Percentiles rank a stretch among this genome's conserved stretches.
Evolutionary conservation across 2,888 invertebrate species (phyloP).

Genomic region (Celastrina argiolus): DNA sequence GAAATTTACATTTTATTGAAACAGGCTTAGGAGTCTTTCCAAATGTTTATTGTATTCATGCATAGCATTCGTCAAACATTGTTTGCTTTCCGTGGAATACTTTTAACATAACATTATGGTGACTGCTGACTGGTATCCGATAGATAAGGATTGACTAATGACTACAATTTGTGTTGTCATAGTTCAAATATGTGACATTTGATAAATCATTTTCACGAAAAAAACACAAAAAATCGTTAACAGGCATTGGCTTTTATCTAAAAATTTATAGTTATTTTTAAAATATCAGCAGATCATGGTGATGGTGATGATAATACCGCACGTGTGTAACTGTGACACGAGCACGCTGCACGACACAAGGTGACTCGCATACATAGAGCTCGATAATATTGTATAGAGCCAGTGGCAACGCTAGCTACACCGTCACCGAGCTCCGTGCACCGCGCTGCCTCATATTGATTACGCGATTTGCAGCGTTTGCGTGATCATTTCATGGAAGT

Average conservation of each 20-base stretch:
- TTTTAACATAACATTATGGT: neutral
- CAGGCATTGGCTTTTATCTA: neutral
- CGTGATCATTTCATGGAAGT: constrained; percentile 10
- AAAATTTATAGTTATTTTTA: neutral
- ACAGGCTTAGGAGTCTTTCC: neutral
- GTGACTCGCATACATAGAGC: constrained; percentile 1
- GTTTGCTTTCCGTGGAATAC: neutral
- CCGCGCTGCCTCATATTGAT: constrained; percentile 5
- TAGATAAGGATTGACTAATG: neutral
- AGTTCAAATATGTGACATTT: neutral
- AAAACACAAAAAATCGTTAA: neutral
- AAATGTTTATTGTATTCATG: constrained; percentile 4
- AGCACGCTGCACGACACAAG: neutral
- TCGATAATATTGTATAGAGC: constrained; percentile 2
- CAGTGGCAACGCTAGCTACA: neutral
- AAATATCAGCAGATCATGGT: neutral
- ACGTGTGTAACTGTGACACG: constrained; percentile 2
- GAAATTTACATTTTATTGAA: neutral
- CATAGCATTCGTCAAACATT: neutral
- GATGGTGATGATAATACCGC: neutral
- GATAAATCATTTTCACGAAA: neutral
- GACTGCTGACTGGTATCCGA: neutral
- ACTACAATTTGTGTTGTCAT: neutral
- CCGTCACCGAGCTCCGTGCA: neutral
- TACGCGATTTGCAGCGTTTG: constrained; percentile 9